Evolutionary conservation across 2,797 vertebrate genomes (phyloP).

Genomic region (Ceyx erithaca): DNA sequence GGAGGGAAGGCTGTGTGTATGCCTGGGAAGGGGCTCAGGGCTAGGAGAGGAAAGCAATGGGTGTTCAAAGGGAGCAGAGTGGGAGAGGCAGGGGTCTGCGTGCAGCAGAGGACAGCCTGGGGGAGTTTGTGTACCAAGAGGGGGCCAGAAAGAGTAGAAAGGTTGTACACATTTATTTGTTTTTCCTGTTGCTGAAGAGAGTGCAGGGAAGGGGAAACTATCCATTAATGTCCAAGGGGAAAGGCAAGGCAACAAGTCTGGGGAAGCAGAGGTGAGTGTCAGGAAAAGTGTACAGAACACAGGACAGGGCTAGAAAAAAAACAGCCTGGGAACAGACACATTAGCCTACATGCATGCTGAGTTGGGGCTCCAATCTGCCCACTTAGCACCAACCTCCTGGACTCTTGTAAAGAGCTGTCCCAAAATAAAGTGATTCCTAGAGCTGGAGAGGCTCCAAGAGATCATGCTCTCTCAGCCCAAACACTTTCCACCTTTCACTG

Average conservation of each 20-base stretch:
- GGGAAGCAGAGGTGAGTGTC: not conserved
- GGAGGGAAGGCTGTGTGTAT: not conserved
- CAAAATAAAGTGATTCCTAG: not conserved
- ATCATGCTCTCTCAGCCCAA: not conserved
- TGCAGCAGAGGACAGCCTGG: fast-evolving
- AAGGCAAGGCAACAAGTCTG: not conserved
- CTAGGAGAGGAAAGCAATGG: not conserved
- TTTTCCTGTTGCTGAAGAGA: not conserved
- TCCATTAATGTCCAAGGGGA: not conserved
- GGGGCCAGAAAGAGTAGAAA: not conserved
- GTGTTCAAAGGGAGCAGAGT: not conserved
- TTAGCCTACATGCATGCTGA: not conserved
- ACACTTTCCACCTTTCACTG: not conserved
- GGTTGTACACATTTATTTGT: not conserved
- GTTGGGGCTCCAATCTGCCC: not conserved
- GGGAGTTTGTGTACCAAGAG: not conserved
- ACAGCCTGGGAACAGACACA: not conserved
- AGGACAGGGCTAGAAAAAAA: not conserved
- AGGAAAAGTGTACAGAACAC: not conserved
- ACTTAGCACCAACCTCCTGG: not conserved
- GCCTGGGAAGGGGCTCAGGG: not conserved
- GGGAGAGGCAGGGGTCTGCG: not conserved
- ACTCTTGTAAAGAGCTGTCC: not conserved
- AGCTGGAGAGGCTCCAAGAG: not conserved
- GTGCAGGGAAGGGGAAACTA: not conserved